Evolutionary conservation across 2,113 vertebrate species (phyloP), one percentile per base, ranked within the genome.

Genomic region (Apodemus speciosus): DNA sequence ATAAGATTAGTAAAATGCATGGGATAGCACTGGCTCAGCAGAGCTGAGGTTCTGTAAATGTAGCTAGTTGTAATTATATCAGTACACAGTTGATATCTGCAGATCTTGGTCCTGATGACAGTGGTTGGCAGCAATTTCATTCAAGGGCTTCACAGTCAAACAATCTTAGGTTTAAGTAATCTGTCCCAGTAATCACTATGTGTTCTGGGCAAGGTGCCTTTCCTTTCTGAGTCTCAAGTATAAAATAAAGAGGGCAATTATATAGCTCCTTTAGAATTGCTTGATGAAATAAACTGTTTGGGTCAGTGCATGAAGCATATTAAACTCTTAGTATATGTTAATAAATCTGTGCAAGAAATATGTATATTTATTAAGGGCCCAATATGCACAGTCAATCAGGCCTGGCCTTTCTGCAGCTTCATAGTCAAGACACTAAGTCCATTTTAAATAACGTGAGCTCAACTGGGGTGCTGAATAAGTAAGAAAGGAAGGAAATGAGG

Each of bases 261-360:
- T 75, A 49, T 14, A 56, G 46, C 15, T 73, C 30, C 71, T 94
- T 60, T 86, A 89, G 20, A 64, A 87, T 40, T 46, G 4, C 68
- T 46, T 81, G 3, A 15, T 56, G 15, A 90, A 72, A 89, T 72
- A 77, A 77, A 76, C 27, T 53, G 10, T 11, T 85, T 71, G 71
- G 25, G 30, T 62, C 43, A 68, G 20, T 76, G n/a, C 18, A 68
- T 66, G 40, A 87, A 18, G 15, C n/a, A 35, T 72, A 38, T 88
- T 93, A 92, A 87, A 10, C 18, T 53, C 35, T 85, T 89, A 85
- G 62, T 35, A 91, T 10, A 66, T 90, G 23, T 35, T 38, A 56
- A 62, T 72, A 75, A 71, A 58, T 84, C 53, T 49, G 23, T 69
- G 13, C 40, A 56, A 71, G 3, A 0, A 58, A n/a, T 58, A 87